phyloP scores from a whole-genome alignment of 2,888 invertebrate species.

The Rotaria macrura region DNA sequence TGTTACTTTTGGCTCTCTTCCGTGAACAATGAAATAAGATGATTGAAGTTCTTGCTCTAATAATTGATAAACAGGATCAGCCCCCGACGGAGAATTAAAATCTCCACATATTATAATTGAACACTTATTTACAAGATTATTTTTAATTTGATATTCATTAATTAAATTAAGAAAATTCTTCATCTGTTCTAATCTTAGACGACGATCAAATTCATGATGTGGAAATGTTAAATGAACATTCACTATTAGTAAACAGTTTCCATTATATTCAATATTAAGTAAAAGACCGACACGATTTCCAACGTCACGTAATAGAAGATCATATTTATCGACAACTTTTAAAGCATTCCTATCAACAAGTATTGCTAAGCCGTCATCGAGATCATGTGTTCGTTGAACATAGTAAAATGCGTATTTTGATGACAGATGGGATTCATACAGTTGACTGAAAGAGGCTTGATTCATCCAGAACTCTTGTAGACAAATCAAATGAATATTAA shows the following conservation, averaged over 20 bases:
- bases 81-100: background rate
- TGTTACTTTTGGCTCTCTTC: background rate
- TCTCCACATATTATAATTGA: slow-evolving; percentile 1
- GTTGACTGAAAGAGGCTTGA: background rate
- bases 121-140: background rate
- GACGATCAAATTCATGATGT: background rate
- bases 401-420: background rate
- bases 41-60: background rate
- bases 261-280: background rate
- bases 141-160: background rate
- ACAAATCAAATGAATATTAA: background rate
- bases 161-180: background rate
- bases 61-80: background rate
- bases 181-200: background rate
- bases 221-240: slow-evolving; percentile 20
- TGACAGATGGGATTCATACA: background rate
- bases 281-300: slow-evolving; percentile 15
- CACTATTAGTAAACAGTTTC: background rate
- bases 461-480: slow-evolving; percentile 10
- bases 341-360: background rate
- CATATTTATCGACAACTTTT: background rate
- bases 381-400: background rate
- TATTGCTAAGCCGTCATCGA: slow-evolving; percentile 10
- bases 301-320: background rate
- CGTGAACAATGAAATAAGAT: background rate